These are phyloP conservation scores for Microtus richardsoni DNA, from an alignment of 2,113 vertebrate genomes.

Conservation along the genomic window DNA sequence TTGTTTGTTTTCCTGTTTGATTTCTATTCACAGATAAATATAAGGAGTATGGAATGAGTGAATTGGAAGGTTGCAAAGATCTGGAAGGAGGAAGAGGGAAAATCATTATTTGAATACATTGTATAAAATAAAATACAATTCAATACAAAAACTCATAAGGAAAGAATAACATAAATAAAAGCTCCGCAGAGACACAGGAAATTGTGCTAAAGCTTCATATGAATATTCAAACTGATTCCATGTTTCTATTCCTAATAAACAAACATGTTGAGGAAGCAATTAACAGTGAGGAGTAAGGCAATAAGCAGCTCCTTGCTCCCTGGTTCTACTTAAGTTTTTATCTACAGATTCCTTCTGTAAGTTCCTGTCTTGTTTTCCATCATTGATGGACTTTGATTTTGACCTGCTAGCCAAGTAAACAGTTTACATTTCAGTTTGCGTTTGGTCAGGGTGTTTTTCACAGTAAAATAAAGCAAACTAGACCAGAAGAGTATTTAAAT, in stretches of 20 bases:
- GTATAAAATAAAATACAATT: neutral
- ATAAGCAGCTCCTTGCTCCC: neutral
- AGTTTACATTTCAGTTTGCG: fast-evolving
- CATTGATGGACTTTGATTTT: neutral
- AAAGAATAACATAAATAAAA: neutral
- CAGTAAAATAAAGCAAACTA: neutral
- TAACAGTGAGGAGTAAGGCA: neutral
- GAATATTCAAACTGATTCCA: neutral
- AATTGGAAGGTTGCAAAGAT: neutral
- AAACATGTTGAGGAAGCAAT: no score
- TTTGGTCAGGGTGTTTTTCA: neutral
- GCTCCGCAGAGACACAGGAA: neutral
- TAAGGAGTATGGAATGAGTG: fast-evolving
- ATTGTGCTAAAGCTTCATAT: neutral
- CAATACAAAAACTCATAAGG: neutral
- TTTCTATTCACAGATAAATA: neutral
- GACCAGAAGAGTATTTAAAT: neutral
- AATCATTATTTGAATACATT: neutral
- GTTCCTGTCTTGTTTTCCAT: neutral
- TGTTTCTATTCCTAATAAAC: neutral
- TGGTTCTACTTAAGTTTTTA: neutral
- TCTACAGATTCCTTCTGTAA: neutral
- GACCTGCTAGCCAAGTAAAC: neutral
- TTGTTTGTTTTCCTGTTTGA: neutral
- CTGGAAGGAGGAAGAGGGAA: neutral